These are phyloP conservation scores for Lemur catta DNA, from an alignment of 2,797 vertebrate species.

Conservation along the genomic window DNA sequence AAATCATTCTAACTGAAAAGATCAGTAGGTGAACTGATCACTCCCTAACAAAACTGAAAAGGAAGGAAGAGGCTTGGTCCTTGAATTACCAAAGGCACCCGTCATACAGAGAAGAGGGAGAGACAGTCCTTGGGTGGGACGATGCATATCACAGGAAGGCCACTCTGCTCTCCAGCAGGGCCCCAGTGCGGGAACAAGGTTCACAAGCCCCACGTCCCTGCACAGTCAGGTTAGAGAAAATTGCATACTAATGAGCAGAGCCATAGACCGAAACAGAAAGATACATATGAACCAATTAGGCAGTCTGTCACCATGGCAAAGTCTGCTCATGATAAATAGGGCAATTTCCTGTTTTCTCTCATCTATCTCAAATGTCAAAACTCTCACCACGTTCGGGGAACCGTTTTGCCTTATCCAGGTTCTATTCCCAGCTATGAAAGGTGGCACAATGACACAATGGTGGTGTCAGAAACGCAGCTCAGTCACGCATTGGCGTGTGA, in stretches of 20 bases:
- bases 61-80: not conserved
- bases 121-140: not conserved
- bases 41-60: not conserved
- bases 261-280: not conserved
- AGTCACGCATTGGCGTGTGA: fast-evolving
- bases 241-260: not conserved
- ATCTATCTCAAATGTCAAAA: not conserved
- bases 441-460: fast-evolving
- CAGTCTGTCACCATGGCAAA: not conserved
- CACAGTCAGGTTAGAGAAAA: not conserved
- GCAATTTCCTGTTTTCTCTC: not conserved
- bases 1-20: not conserved
- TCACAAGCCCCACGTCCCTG: not conserved
- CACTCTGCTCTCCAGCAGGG: too few relatives aligned
- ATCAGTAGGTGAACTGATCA: not conserved
- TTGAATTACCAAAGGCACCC: not conserved
- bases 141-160: not conserved
- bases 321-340: not conserved
- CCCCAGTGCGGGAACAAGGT: fast-evolving
- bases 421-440: not conserved
- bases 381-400: not conserved
- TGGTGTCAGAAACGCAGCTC: not conserved
- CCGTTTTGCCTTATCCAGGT: not conserved
- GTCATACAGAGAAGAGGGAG: fast-evolving
- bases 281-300: not conserved